Percentiles rank a stretch among this genome's conserved stretches.
Conservation (phyloP, 2,113 vertebrate genomes). For the Penelope pileata region DNA sequence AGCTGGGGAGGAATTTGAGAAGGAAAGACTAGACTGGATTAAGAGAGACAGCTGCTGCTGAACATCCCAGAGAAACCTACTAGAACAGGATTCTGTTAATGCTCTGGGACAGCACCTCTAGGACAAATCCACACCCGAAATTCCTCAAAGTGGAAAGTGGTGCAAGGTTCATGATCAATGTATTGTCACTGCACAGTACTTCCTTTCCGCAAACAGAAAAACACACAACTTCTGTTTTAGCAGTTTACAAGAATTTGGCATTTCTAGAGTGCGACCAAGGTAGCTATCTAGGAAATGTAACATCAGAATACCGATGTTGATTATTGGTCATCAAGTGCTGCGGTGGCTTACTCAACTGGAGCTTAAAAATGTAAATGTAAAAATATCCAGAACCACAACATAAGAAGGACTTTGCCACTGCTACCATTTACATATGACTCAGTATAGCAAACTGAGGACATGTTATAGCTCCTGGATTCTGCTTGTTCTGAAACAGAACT, state of each 20-base stretch:
- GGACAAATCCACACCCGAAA: neutral
- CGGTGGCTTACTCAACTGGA: neutral
- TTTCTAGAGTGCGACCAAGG: neutral
- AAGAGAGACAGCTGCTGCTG: neutral
- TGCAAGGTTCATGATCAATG: neutral
- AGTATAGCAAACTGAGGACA: neutral
- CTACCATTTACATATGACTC: neutral
- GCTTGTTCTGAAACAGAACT: neutral
- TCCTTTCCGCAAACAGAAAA: neutral
- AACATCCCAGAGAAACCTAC: neutral
- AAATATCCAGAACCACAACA: neutral
- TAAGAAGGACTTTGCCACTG: neutral
- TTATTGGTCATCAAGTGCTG: neutral
- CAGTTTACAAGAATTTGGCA: neutral
- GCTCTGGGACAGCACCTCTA: neutral
- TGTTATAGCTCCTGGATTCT: neutral
- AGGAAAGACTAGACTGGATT: neutral
- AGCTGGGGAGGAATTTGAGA: neutral
- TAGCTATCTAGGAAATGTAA: neutral
- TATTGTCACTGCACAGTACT: neutral
- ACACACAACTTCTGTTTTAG: neutral
- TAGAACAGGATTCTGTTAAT: neutral
- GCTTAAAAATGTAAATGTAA: conserved; percentile 2
- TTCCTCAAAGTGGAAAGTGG: neutral
- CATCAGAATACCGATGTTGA: neutral